Base-by-base conservation (phyloP, 2,113 vertebrate genomes). In the Pontoporia blainvillei region DNA sequence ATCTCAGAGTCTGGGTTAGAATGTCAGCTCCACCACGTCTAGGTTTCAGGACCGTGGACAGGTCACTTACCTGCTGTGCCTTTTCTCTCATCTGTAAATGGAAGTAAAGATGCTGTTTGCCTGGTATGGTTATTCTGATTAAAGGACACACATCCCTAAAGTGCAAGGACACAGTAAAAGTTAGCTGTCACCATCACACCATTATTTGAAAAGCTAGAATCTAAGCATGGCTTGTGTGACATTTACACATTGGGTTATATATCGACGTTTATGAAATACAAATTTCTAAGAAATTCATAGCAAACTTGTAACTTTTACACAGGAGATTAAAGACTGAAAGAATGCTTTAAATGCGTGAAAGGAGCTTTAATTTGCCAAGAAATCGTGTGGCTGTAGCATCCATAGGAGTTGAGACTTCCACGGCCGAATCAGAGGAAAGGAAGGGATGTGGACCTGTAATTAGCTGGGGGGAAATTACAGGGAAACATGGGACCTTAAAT, bases 401-500 rank as follows among this genome's bases (percentile, higher is more conserved):
- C 4, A 0, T 20, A 44, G 21, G 31, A 83, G 59, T 20, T 23
- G 61, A 69, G 52, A 44, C 46, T n/a, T n/a, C 7, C 1, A 41
- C 25, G 31, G 59, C n/a, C 18, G 67, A 11, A 44, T 29, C 36
- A 39, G 39, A 82, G 49, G 17, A 39, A 57, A 31, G 6, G 6
- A 44, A 21, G 6, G 2, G 31, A 34, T 0, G 11, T 11, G 23
- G 61, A 27, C 52, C 52, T 8, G 34, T 41, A 41, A 34, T 64
- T 39, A 5, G 3, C 15, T 0, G 3, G 9, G 15, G 21, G 17
- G 9, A 4, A 36, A 41, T 31, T 14, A 14, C n/a, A 44, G 17
- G 36, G 59, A 6, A 36, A 39, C 49, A 6, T 1, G 2, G 76
- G 54, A 64, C 54, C 46, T 49, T 21, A 92, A n/a, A 54, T 17